Conservation (phyloP, 2,113 vertebrate species). For the Castor canadensis region DNA sequence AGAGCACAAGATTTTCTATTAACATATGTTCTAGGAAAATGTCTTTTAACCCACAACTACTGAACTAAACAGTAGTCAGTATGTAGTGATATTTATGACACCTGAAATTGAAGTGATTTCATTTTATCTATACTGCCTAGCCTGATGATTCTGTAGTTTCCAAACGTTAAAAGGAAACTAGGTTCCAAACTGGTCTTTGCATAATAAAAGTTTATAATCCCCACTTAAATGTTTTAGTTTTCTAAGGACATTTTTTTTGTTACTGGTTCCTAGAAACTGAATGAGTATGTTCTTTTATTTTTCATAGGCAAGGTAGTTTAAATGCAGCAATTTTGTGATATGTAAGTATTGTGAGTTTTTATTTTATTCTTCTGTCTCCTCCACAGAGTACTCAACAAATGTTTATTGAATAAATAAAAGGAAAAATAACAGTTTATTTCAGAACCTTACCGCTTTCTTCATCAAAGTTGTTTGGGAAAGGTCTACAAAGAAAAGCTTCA, state of each 20-base stretch:
- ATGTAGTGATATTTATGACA: neutral
- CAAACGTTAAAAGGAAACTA: conserved; percentile 45
- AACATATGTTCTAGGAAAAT: conserved; percentile 23
- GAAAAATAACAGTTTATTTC: conserved; percentile 49
- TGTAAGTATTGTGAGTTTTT: conserved; percentile 33
- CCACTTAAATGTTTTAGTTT: conserved; percentile 33
- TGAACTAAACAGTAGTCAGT: conserved; percentile 18
- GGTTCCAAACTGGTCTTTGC: conserved; percentile 31
- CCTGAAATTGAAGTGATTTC: conserved; percentile 47
- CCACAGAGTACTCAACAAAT: conserved; percentile 24
- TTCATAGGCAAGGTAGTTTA: conserved; percentile 35
- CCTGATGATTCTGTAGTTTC: conserved; percentile 38
- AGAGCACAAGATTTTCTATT: conserved; percentile 29
- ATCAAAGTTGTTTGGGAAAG: conserved; percentile 24
- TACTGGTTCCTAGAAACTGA: conserved; percentile 15
- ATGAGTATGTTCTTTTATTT: conserved; percentile 39
- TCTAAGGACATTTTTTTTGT: conserved; percentile 38
- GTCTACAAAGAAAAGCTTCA: conserved; percentile 42
- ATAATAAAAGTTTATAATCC: conserved; percentile 43
- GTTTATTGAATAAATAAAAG: conserved; percentile 40
- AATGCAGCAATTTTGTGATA: conserved; percentile 18
- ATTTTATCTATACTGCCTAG: conserved; percentile 7
- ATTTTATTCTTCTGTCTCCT: conserved; percentile 29
- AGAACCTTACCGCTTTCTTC: conserved; percentile 41
- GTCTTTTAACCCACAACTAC: conserved; percentile 40